Conservation (phyloP, 2,888 invertebrate species). For the Altica lythri region DNA sequence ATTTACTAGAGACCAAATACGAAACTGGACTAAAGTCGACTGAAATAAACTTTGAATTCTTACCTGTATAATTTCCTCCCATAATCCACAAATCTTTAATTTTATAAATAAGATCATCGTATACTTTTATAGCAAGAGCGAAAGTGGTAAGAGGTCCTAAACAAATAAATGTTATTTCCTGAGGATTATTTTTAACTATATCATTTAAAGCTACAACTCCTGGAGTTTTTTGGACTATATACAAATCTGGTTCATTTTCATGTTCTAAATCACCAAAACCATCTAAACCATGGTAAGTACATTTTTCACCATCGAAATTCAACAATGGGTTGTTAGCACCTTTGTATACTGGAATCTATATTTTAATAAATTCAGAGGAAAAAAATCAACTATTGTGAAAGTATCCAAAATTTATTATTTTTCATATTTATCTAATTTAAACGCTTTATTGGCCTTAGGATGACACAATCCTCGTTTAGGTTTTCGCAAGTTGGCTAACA, state of each 20-base stretch:
- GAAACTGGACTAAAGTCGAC: no score
- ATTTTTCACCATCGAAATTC: slow-evolving; percentile 50
- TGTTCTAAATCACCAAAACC: slow-evolving; percentile 71
- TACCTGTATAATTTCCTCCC: slow-evolving; percentile 79
- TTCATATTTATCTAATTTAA: no score
- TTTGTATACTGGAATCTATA: slow-evolving; percentile 72
- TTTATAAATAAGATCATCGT: slow-evolving; percentile 66
- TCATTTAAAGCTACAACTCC: slow-evolving; percentile 67
- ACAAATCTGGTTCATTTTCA: slow-evolving; percentile 51
- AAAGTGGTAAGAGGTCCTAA: slow-evolving; percentile 81
- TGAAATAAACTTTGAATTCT: neutral
- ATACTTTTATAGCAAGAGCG: slow-evolving; percentile 73
- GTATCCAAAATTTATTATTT: no score
- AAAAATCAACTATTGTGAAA: no score
- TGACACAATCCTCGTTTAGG: no score
- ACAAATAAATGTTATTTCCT: slow-evolving; percentile 66
- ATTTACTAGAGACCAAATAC: no score
- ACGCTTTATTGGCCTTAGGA: no score
- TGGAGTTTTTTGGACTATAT: slow-evolving; percentile 40
- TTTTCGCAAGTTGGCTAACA: no score
- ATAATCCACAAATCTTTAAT: slow-evolving; percentile 74
- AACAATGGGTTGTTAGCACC: slow-evolving; percentile 64
- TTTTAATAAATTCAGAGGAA: no score
- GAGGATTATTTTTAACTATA: slow-evolving; percentile 62
- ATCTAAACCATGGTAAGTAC: slow-evolving; percentile 67